Percentiles rank a stretch among this genome's conserved stretches.
Evolutionary conservation across 2,113 vertebrate species (phyloP).

Genomic region (Gopherus flavomarginatus): DNA sequence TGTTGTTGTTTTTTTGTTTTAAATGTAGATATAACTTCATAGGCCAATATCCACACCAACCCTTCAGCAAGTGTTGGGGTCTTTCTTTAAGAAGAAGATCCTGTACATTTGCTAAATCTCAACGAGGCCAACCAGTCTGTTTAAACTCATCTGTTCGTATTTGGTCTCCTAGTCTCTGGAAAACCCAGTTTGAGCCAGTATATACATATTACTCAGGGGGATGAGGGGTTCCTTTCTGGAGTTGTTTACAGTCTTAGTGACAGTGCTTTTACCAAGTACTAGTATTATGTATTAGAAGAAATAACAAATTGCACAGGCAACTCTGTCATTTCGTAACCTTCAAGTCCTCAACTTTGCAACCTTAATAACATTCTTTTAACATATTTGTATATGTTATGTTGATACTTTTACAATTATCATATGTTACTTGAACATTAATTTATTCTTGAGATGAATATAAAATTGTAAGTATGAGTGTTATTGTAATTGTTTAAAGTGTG

Average conservation of each 20-base stretch:
- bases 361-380: not conserved
- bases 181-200: not conserved
- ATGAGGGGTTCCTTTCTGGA: not conserved
- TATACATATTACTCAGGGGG: not conserved
- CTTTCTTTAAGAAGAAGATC: too few species aligned
- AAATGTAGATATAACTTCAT: too few species aligned
- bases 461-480: not conserved
- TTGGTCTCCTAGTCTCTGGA: not conserved
- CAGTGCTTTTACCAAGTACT: not conserved
- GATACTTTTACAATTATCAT: not conserved
- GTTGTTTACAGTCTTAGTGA: not conserved
- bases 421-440: not conserved
- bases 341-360: not conserved
- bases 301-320: slow-evolving; percentile 8
- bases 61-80: too few species aligned
- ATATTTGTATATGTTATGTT: not conserved
- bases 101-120: too few species aligned
- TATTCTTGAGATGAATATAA: not conserved
- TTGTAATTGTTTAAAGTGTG: not conserved
- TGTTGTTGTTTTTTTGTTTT: too few species aligned
- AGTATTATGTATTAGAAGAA: not conserved
- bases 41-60: too few species aligned
- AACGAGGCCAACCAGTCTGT: too few species aligned
- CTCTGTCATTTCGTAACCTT: not conserved
- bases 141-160: too few species aligned